phyloP scores from a whole-genome alignment of 2,888 invertebrate genomes.

The Stenodera caucasica region DNA sequence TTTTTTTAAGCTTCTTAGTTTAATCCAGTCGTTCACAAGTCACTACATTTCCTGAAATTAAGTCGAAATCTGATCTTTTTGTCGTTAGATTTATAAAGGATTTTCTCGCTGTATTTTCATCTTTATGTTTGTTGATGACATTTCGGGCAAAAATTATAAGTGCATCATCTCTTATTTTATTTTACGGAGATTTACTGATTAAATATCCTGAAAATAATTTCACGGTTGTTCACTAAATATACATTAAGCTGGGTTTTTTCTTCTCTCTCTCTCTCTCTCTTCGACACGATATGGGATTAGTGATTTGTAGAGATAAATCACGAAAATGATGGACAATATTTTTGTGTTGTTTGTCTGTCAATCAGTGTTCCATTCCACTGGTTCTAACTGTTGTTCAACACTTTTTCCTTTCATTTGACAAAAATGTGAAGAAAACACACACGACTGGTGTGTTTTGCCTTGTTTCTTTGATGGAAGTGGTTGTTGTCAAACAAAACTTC shows the following conservation, averaged over 20 bases:
- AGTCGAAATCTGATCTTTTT: constrained; percentile 42
- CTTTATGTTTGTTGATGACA: constrained; percentile 34
- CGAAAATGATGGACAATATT: constrained; percentile 23
- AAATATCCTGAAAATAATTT: constrained; percentile 15
- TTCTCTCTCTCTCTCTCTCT: too few relatives aligned
- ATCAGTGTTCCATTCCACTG: constrained; percentile 40
- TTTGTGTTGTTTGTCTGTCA: constrained; percentile 20
- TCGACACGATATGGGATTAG: too few relatives aligned
- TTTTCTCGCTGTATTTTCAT: constrained; percentile 24
- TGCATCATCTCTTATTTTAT: constrained; percentile 32
- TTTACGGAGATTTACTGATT: constrained; percentile 30
- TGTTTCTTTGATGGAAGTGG: constrained; percentile 36
- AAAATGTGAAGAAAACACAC: constrained; percentile 24
- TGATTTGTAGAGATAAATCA: constrained; percentile 31
- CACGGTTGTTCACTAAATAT: too few relatives aligned
- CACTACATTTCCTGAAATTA: constrained; percentile 45
- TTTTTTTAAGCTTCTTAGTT: constrained; percentile 41
- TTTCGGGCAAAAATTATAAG: constrained; percentile 37
- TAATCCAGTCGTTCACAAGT: constrained; percentile 46
- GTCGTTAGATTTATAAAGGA: constrained; percentile 27
- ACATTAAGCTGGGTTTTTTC: too few relatives aligned
- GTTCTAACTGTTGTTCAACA: constrained; percentile 36
- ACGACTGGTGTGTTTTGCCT: constrained; percentile 32
- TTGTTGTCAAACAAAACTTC: constrained; percentile 46
- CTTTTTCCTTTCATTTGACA: constrained; percentile 33